Conservation (phyloP, 1,140 invertebrate species). For the Drosophila simulans region DNA sequence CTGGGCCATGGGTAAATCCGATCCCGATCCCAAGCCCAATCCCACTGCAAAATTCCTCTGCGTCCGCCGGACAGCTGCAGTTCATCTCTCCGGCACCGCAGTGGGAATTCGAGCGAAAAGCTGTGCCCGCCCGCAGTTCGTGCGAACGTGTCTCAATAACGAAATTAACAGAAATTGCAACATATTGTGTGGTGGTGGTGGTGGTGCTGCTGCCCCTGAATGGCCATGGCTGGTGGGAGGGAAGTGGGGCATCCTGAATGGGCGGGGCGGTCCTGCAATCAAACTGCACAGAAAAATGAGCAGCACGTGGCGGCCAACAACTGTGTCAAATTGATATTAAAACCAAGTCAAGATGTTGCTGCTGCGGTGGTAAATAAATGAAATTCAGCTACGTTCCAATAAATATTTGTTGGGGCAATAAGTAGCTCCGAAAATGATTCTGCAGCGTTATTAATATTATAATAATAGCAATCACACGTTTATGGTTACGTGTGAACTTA, state of each 20-base stretch:
- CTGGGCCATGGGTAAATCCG: neutral
- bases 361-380: slow-evolving; percentile 4
- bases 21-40: neutral
- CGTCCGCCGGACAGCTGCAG: slow-evolving; percentile 47
- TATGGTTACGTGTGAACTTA: too few species aligned
- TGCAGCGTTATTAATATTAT: neutral
- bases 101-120: slow-evolving; percentile 57
- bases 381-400: neutral
- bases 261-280: slow-evolving; percentile 24
- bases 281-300: slow-evolving; percentile 63
- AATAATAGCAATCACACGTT: neutral
- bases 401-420: slow-evolving; percentile 5
- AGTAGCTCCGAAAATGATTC: neutral
- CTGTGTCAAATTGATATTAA: slow-evolving; percentile 58
- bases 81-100: slow-evolving; percentile 40
- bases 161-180: slow-evolving; percentile 82
- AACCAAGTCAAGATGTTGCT: slow-evolving; percentile 49
- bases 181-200: slow-evolving; percentile 57
- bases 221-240: slow-evolving; percentile 16
- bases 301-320: slow-evolving; percentile 43
- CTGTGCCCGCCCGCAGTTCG: slow-evolving; percentile 64
- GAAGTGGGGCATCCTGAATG: neutral
- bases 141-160: slow-evolving; percentile 79
- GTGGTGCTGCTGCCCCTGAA: neutral
- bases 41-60: slow-evolving; percentile 19